phyloP scores from a whole-genome alignment of 2,113 vertebrate genomes.

The Collichthys lucidus region DNA sequence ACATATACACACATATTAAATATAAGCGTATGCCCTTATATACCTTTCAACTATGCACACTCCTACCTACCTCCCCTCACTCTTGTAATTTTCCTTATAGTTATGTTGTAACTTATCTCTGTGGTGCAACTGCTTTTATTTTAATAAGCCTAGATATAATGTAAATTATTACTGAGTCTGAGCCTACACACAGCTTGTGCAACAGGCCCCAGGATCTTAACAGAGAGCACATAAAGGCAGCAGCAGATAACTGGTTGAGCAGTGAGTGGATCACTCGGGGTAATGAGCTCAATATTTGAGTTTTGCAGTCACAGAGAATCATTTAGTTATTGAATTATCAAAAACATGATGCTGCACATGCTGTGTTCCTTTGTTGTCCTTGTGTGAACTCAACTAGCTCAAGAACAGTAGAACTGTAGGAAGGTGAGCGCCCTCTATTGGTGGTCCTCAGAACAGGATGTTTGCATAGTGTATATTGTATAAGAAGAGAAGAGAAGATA shows the following conservation, averaged over 20 bases:
- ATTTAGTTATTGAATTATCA: not conserved
- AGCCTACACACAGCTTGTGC: too few species aligned
- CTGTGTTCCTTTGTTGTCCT: not conserved
- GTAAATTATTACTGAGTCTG: too few species aligned
- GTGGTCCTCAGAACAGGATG: not conserved
- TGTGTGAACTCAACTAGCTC: not conserved
- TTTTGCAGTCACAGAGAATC: not conserved
- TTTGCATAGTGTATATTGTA: not conserved
- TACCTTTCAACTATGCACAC: too few species aligned
- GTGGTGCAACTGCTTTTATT: too few species aligned
- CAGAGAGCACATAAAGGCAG: not conserved
- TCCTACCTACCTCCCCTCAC: too few species aligned
- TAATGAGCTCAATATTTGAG: constrained; percentile 19
- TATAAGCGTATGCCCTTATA: too few species aligned
- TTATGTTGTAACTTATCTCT: too few species aligned
- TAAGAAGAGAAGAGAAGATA: too few species aligned
- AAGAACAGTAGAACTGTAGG: not conserved
- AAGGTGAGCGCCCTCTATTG: constrained; percentile 32
- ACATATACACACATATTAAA: too few species aligned
- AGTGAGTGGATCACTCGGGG: not conserved
- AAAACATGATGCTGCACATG: not conserved
- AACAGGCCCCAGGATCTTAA: not conserved
- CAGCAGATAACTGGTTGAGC: not conserved
- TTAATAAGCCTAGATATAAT: too few species aligned
- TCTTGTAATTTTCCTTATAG: too few species aligned